phyloP scores from a whole-genome alignment of 92 coral and sea anemone genomes.

The Epizoanthus stellaris region DNA sequence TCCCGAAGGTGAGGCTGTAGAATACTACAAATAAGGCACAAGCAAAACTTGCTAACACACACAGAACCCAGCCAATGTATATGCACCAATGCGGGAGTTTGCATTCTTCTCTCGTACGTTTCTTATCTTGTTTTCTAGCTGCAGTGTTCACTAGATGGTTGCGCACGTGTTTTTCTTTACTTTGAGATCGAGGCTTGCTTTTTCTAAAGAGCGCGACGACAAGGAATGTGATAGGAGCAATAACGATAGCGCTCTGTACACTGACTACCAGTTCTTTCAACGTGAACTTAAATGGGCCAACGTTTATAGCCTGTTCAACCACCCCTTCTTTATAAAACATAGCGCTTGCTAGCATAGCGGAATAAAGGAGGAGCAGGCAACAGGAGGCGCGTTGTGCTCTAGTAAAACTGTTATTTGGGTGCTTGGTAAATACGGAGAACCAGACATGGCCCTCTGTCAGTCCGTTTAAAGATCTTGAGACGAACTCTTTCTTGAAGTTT shows the following conservation, averaged over 20 bases:
- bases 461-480: constrained; percentile 20
- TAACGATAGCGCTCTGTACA: constrained; percentile 42
- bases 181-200: constrained; percentile 21
- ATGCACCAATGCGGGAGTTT: constrained; percentile 51
- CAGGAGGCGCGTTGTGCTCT: constrained; percentile 56
- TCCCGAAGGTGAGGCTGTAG: constrained; percentile 49
- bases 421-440: constrained; percentile 56
- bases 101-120: background rate
- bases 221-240: constrained; percentile 38
- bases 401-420: constrained; percentile 46
- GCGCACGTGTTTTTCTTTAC: no score
- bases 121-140: background rate
- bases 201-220: constrained; percentile 48
- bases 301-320: constrained; percentile 23
- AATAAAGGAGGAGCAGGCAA: constrained; percentile 39
- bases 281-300: constrained; percentile 58
- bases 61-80: constrained; percentile 53
- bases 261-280: constrained; percentile 49
- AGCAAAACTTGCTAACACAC: constrained; percentile 34
- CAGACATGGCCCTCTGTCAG: constrained; percentile 57
- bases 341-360: constrained; percentile 58
- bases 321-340: constrained; percentile 53
- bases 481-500: constrained; percentile 36
- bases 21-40: constrained; percentile 54
- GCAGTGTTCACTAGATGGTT: background rate